A percentile compares a stretch with the other conserved stretches of the same genome.
These are phyloP conservation scores for Clostera curtula DNA, from an alignment of 2,888 invertebrate genomes.

Conservation along the genomic window DNA sequence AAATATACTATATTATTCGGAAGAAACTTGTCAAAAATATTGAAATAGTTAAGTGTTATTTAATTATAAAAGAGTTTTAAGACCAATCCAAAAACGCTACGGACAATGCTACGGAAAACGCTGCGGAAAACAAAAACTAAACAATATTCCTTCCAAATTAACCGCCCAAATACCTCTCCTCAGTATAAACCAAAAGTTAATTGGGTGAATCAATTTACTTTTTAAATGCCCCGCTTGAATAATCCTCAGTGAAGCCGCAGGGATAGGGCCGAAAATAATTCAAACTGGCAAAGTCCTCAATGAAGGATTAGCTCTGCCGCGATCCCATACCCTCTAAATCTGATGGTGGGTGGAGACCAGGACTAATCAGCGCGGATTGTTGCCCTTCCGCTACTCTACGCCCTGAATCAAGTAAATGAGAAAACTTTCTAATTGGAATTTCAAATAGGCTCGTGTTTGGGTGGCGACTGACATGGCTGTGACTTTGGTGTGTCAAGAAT, in stretches of 20 bases:
- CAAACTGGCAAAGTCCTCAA: slow-evolving; percentile 42
- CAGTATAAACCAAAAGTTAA: slow-evolving; percentile 16
- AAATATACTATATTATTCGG: too few species aligned
- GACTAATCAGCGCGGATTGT: slow-evolving; percentile 70
- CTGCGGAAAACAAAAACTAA: not conserved
- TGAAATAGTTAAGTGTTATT: too few species aligned
- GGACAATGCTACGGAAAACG: too few species aligned
- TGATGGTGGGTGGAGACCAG: slow-evolving; percentile 55
- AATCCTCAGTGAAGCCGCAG: slow-evolving; percentile 25
- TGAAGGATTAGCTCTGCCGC: slow-evolving; percentile 61
- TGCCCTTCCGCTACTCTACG: slow-evolving; percentile 66
- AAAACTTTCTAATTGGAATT: slow-evolving; percentile 75
- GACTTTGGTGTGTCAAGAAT: too few species aligned
- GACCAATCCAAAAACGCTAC: too few species aligned
- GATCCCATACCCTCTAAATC: slow-evolving; percentile 59
- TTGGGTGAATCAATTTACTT: slow-evolving; percentile 24
- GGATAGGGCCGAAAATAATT: slow-evolving; percentile 43
- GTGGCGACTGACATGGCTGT: too few species aligned
- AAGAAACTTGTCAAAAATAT: too few species aligned
- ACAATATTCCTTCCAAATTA: not conserved
- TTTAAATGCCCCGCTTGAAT: slow-evolving; percentile 24
- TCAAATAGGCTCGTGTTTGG: slow-evolving; percentile 70
- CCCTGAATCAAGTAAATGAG: slow-evolving; percentile 73
- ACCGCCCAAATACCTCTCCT: slow-evolving; percentile 3
- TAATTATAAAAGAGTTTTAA: too few species aligned